These are phyloP conservation scores for Blera fallax DNA, from an alignment of 2,888 invertebrate species.

Conservation along the genomic window DNA sequence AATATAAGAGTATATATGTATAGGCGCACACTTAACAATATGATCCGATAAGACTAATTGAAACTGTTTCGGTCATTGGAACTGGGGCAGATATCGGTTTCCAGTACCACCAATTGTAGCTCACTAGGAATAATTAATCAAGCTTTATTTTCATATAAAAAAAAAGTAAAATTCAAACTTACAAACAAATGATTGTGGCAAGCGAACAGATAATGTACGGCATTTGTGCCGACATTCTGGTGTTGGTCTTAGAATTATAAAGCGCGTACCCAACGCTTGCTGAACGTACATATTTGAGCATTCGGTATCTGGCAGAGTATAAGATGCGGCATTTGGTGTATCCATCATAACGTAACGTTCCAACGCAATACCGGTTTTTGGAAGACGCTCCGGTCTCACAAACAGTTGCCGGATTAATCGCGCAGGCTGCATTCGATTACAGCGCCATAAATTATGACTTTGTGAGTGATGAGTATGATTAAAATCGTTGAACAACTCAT, in stretches of 20 bases:
- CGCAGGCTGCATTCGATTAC: slow-evolving; percentile 89
- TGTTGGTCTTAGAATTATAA: slow-evolving; percentile 89
- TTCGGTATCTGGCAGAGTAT: slow-evolving; percentile 90
- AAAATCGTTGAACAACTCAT: slow-evolving; percentile 80
- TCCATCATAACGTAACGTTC: slow-evolving; percentile 90
- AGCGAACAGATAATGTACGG: slow-evolving; percentile 86
- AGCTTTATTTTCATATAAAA: slow-evolving; percentile 22
- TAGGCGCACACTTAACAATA: slow-evolving; percentile 83
- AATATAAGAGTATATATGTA: slow-evolving; percentile 24
- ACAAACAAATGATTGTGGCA: slow-evolving; percentile 90
- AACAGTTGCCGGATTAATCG: slow-evolving; percentile 88
- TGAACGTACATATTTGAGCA: slow-evolving; percentile 90
- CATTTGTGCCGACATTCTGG: slow-evolving; percentile 89
- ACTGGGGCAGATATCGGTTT: slow-evolving; percentile 86
- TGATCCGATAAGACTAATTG: slow-evolving; percentile 86
- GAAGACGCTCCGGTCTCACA: slow-evolving; percentile 87
- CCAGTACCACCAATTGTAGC: slow-evolving; percentile 91
- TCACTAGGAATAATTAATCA: slow-evolving; percentile 82
- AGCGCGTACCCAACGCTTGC: slow-evolving; percentile 88
- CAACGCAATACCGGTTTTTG: slow-evolving; percentile 88
- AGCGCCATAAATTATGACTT: slow-evolving; percentile 84
- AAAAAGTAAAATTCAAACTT: slow-evolving; percentile 81
- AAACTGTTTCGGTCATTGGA: slow-evolving; percentile 83
- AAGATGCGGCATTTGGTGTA: slow-evolving; percentile 86
- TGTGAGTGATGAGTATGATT: slow-evolving; percentile 76